Percentiles rank a stretch among this genome's conserved stretches.
Conservation (phyloP, 2,888 invertebrate species). For the Limnephilus marmoratus region DNA sequence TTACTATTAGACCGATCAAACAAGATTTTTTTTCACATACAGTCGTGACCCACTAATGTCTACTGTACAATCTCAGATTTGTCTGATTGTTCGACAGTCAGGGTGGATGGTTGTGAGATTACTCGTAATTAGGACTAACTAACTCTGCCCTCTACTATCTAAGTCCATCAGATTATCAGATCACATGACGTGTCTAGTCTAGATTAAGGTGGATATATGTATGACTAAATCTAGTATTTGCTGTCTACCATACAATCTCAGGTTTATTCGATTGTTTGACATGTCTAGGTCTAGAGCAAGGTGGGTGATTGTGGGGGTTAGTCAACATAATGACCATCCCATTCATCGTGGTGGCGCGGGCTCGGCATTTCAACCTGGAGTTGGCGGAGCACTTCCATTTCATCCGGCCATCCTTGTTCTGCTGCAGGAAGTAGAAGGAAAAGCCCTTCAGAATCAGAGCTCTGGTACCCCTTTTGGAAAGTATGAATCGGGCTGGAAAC, state of each 20-base stretch:
- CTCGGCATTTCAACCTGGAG: slow-evolving; percentile 68
- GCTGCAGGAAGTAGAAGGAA: slow-evolving; percentile 45
- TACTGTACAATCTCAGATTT: no score
- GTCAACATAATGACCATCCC: slow-evolving; percentile 66
- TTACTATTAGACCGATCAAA: no score
- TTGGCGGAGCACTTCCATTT: slow-evolving; percentile 57
- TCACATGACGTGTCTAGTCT: no score
- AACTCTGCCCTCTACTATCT: no score
- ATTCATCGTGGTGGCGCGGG: slow-evolving; percentile 68
- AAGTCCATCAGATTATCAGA: no score
- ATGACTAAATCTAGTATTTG: no score
- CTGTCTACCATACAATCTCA: not conserved
- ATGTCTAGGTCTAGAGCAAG: slow-evolving; percentile 38
- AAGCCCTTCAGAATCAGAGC: slow-evolving; percentile 18
- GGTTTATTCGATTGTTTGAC: not conserved
- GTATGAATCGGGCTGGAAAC: slow-evolving; percentile 38
- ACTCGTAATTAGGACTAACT: no score
- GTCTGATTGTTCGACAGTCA: no score
- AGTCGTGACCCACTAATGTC: no score
- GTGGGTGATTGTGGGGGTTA: slow-evolving; percentile 64
- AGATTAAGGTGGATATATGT: no score
- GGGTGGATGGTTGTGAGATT: no score
- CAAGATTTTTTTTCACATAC: no score
- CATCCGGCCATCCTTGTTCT: slow-evolving; percentile 14
- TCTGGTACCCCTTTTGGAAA: slow-evolving; percentile 32